phyloP scores from a whole-genome alignment of 2,113 vertebrate species.

The Butorides virescens region DNA sequence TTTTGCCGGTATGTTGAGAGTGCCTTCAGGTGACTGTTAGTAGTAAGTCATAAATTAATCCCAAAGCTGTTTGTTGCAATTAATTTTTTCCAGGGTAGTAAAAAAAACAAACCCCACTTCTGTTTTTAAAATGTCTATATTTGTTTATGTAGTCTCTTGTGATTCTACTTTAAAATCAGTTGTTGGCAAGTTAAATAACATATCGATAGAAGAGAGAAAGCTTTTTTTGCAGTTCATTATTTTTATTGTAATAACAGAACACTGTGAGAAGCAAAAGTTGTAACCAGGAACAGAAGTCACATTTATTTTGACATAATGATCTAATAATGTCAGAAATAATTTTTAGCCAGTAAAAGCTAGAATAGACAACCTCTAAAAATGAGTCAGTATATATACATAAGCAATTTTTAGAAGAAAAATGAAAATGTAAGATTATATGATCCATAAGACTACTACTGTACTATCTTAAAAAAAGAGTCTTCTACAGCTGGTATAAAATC shows the following conservation, averaged over 20 bases:
- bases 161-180: neutral
- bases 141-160: neutral
- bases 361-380: neutral
- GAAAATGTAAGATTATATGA: neutral
- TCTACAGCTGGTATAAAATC: neutral
- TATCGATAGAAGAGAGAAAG: neutral
- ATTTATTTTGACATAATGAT: neutral
- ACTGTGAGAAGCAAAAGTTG: neutral
- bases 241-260: neutral
- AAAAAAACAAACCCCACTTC: neutral
- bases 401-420: neutral
- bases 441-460: neutral
- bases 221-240: neutral
- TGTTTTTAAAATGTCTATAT: neutral
- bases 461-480: neutral
- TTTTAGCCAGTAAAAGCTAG: neutral
- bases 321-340: neutral
- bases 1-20: neutral
- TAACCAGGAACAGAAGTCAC: neutral
- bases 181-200: neutral
- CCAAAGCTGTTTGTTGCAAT: neutral
- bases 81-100: neutral
- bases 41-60: neutral
- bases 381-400: neutral
- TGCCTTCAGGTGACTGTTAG: neutral